Evolutionary conservation across 2,888 invertebrate genomes (phyloP).

Genomic region (Prosopocoilus inquinatus): DNA sequence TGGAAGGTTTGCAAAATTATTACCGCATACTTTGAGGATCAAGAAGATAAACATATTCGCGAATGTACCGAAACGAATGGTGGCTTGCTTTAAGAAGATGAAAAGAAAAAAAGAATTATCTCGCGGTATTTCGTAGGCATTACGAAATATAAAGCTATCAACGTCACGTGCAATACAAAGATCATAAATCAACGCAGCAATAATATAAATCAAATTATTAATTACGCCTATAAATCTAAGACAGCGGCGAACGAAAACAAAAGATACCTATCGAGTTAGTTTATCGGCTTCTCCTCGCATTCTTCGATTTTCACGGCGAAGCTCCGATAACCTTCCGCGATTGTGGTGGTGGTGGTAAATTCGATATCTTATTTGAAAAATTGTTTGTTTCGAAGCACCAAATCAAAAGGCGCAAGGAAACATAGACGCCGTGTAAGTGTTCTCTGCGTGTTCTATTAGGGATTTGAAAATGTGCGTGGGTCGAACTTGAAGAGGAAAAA

Average conservation of each 20-base stretch:
- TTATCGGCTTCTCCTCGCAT: conserved; percentile 10
- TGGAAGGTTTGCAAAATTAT: no score
- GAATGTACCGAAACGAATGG: conserved; percentile 5
- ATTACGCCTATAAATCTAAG: conserved; percentile 27
- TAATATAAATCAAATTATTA: conserved; percentile 34
- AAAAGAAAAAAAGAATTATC: conserved; percentile 5
- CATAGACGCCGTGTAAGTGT: no score
- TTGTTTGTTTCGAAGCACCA: no score
- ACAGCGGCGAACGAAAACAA: conserved; percentile 12
- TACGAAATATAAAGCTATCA: conserved; percentile 32
- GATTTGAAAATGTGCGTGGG: background rate
- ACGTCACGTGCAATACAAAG: conserved; percentile 22
- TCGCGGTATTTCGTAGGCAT: conserved; percentile 17
- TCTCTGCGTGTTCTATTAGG: background rate
- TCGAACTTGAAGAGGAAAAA: background rate
- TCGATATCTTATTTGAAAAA: conserved; percentile 21
- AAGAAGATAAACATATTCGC: conserved; percentile 3
- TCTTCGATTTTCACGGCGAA: conserved; percentile 16
- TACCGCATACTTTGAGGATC: no score
- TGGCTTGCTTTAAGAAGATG: no score
- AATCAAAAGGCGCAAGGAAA: no score
- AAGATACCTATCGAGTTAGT: conserved; percentile 6
- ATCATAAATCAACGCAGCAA: conserved; percentile 31
- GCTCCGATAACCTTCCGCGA: conserved; percentile 14
- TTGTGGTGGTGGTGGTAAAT: no score